Evolutionary conservation across 2,888 invertebrate genomes (phyloP), one percentile per base, ranked within the genome.

Genomic region (Macrosiphum euphorbiae): DNA sequence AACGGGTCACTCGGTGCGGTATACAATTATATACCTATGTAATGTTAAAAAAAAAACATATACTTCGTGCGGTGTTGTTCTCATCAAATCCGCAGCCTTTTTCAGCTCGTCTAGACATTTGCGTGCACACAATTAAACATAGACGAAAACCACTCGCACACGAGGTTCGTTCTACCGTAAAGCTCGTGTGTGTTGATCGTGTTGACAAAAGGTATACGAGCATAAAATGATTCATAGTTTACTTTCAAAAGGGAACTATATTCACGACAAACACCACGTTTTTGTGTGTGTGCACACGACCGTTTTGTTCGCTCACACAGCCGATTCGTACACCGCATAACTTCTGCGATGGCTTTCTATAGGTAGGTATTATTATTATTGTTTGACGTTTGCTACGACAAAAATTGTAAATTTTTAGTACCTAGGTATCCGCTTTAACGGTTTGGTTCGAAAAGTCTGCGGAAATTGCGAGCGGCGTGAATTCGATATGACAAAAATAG

Each of bases 211-310:
- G 7, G 86, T 86, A 44, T 44, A 28, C 47, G 47, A 28, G 85
- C 44, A 10, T 44, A 85, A 44, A 55, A 41, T 16, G 44, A 44
- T 44, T 58, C 58, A 89, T 44, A 58, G 44, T 41, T 89, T 44
- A 89, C 44, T 44, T 61, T 89, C 88, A 61, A 90, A 89, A 61
- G 61, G 10, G 61, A 61, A 89, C 58, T 61, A 61, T 61, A 89
- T 89, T 89, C 58, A 61, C n/a, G n/a, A n/a, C 44, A 47, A 90
- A 61, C 61, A 67, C 47, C 4, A 41, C 13, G 24, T 35, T 5
- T 88, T 20, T 41, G 52, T 41, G n/a, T 89, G 28, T 89, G 58
- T 35, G 20, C n/a, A 41, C 28, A 58, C 58, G 58, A 58, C 58
- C 58, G 89, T 58, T n/a, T 89, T 47, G 61, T 61, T 61, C 44